Conservation (phyloP, 2,113 vertebrate species). For the Eclectus roratus region DNA sequence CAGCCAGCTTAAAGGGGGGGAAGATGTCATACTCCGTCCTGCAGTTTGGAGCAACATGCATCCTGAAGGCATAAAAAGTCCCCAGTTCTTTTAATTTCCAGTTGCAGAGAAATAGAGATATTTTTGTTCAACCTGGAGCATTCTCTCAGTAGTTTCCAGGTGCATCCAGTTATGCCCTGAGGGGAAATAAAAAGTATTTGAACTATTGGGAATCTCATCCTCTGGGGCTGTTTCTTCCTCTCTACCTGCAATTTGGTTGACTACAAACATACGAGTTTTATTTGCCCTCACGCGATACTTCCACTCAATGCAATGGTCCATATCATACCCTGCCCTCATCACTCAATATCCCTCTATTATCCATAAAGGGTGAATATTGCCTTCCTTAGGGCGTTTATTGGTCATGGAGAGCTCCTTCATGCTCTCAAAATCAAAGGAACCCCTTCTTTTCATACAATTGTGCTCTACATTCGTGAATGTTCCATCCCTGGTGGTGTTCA, state of each 20-base stretch:
- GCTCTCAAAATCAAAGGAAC: neutral
- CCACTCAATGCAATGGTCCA: neutral
- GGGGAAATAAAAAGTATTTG: too few relatives aligned
- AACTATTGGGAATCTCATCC: neutral
- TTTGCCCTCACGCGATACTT: neutral
- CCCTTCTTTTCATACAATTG: neutral
- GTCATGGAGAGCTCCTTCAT: neutral
- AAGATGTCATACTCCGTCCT: neutral
- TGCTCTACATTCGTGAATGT: neutral
- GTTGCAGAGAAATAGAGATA: neutral
- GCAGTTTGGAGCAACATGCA: neutral
- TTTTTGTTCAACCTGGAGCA: neutral
- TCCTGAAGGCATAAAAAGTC: neutral
- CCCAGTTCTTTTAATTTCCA: neutral
- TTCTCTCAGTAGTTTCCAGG: neutral
- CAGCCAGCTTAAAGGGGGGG: neutral
- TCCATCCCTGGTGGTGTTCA: too few relatives aligned
- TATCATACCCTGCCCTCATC: neutral
- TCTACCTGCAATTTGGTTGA: neutral
- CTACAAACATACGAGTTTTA: neutral
- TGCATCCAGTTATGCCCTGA: neutral
- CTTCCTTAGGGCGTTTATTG: neutral
- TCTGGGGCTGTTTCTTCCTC: neutral
- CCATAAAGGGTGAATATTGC: neutral
- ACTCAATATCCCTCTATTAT: neutral